Evolutionary conservation across 2,113 vertebrate genomes (phyloP), one percentile per base, ranked within the genome.

Genomic region (Entelurus aequoreus): DNA sequence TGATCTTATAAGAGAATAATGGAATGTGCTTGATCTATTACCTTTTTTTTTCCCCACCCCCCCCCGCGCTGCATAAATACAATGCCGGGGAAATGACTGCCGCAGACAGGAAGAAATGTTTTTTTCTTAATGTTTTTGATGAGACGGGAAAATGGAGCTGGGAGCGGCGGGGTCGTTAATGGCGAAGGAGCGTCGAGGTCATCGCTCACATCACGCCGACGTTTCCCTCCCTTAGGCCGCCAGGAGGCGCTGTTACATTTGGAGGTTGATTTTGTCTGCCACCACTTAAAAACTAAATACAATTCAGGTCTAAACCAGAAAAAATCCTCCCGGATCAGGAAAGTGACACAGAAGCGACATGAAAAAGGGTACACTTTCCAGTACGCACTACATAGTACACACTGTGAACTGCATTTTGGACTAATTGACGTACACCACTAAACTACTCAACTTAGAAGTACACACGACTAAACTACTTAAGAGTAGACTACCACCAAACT

Each of bases 1-100:
- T 91, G 90, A 91, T 91, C 90, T 91, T 91, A 90, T 88, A 90
- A 91, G 90, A 90, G 90, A 90, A 91, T 91, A 91, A 91, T 91
- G 90, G 90, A 90, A 90, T 88, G 87, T 89, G 88, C 89, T 91
- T 91, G 90, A 91, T 91, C 90, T 91, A 91, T 91, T 91, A 90
- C 90, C 89, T 90, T 90, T 87, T 90, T 88, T 90, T 87, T 76
- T 11, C 14, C 8, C 16, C 44, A 44, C 19, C 38, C 44, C 6
- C 38, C 40, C 58, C 47, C 16, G 28, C 89, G 84, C 89, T 88
- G 90, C 90, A 90, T 90, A 91, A 91, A 91, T 90, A 91, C 89
- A 88, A 91, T 87, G 88, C 87, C 73, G 80, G 81, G 87, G 78
- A 89, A 90, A 90, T 86, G 88, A 89, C 84, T 88, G 76, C 77